Conservation (phyloP, 2,113 vertebrate species). For the Papio anubis region DNA sequence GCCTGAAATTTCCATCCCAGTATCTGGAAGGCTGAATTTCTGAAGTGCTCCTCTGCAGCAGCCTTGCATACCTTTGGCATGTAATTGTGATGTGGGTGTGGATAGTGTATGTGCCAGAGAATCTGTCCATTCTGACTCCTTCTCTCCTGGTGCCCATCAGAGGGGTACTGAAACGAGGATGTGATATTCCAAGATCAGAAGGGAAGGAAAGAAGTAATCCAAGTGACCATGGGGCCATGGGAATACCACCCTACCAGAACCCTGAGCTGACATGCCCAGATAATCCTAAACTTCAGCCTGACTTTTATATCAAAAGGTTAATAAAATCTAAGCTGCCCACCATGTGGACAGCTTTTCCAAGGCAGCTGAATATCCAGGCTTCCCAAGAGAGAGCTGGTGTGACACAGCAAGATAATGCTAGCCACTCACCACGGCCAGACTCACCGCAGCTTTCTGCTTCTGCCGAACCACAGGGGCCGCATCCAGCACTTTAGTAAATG, state of each 20-base stretch:
- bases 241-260: neutral
- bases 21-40: neutral
- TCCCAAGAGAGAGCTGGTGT: neutral
- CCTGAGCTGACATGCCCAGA: neutral
- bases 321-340: neutral
- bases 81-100: neutral
- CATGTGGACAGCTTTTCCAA: neutral
- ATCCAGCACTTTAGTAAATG: neutral
- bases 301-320: neutral
- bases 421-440: neutral
- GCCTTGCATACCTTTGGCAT: neutral
- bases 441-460: neutral
- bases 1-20: neutral
- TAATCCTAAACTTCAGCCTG: neutral
- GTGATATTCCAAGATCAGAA: neutral
- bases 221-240: neutral
- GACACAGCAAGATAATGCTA: conserved; percentile 49
- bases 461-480: neutral
- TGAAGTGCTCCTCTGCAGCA: neutral
- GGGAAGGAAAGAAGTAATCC: neutral
- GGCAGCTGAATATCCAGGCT: conserved; percentile 23
- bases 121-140: neutral
- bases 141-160: neutral
- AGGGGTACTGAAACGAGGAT: neutral
- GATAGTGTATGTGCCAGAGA: neutral